Conservation (phyloP, 2,113 vertebrate genomes). For the Chloroceryle aenea region DNA sequence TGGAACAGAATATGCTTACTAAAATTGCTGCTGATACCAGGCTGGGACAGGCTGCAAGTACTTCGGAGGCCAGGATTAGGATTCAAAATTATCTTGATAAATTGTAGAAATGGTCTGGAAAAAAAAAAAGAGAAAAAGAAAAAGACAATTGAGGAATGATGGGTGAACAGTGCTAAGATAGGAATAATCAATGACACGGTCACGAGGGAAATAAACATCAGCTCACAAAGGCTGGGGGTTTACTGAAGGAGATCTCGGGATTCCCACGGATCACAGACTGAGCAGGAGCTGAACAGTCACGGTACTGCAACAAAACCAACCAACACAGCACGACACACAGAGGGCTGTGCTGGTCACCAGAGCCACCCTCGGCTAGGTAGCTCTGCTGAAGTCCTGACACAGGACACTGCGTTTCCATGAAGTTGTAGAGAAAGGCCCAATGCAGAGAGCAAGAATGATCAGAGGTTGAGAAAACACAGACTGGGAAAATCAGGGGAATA, state of each 20-base stretch:
- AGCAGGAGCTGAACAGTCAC: not conserved
- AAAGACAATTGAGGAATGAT: not conserved
- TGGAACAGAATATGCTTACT: slow-evolving; percentile 36
- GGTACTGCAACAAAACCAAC: not conserved
- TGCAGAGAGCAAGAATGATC: not conserved
- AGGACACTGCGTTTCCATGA: not conserved
- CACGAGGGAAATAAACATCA: not conserved
- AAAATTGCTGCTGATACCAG: slow-evolving; percentile 6
- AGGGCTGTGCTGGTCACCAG: not conserved
- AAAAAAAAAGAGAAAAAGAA: slow-evolving; percentile 1
- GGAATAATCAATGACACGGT: not conserved
- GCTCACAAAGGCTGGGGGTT: not conserved
- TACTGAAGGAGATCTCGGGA: not conserved
- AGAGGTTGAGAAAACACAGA: not conserved
- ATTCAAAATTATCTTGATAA: slow-evolving; percentile 61
- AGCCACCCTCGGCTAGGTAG: not conserved
- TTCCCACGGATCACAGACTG: not conserved
- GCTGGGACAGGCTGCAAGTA: slow-evolving; percentile 40
- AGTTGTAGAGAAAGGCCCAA: not conserved
- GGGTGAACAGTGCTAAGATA: not conserved
- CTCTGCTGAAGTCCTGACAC: not conserved
- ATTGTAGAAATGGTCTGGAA: slow-evolving; percentile 63
- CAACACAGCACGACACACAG: accelerated
- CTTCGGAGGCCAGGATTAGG: slow-evolving; percentile 55
- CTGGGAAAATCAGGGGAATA: not conserved